A percentile compares a stretch with the other conserved stretches of the same genome.
These are phyloP conservation scores for Phylloscopus trochiloides DNA, from an alignment of 2,113 vertebrate genomes.

Conservation along the genomic window DNA sequence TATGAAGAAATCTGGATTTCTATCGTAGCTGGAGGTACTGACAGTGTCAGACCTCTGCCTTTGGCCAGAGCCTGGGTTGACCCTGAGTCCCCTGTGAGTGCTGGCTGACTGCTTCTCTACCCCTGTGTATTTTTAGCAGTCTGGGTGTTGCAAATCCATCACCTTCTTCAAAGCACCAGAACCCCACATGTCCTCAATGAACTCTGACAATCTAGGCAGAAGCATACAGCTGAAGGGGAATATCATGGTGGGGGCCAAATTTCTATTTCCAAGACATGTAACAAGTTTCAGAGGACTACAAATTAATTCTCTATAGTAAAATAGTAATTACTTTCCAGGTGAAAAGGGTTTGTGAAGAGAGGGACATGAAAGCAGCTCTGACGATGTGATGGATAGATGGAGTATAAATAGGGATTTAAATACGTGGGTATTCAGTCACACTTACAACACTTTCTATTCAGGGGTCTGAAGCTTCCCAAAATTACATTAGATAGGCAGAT, in stretches of 20 bases:
- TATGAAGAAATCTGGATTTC: background rate
- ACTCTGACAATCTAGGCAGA: background rate
- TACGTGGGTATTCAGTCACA: background rate
- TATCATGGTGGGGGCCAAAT: background rate
- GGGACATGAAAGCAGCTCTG: background rate
- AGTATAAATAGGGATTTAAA: background rate
- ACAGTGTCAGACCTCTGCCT: background rate
- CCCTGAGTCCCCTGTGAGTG: background rate
- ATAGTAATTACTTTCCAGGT: background rate
- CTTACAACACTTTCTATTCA: background rate
- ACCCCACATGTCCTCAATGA: background rate
- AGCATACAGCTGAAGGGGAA: background rate
- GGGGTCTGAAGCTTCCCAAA: background rate
- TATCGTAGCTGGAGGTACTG: background rate
- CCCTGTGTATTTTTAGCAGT: constrained; percentile 6
- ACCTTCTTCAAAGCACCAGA: background rate
- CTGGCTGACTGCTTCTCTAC: constrained; percentile 5
- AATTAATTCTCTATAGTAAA: background rate
- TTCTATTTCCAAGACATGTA: background rate
- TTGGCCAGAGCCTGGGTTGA: background rate
- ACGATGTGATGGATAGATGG: background rate
- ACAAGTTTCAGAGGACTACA: background rate
- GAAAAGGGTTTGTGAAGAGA: background rate
- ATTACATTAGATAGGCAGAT: background rate
- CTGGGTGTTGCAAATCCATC: constrained; percentile 10